Evolutionary conservation across 2,888 invertebrate species (phyloP), one percentile per base, ranked within the genome.

Genomic region (Amphipoea oculea): DNA sequence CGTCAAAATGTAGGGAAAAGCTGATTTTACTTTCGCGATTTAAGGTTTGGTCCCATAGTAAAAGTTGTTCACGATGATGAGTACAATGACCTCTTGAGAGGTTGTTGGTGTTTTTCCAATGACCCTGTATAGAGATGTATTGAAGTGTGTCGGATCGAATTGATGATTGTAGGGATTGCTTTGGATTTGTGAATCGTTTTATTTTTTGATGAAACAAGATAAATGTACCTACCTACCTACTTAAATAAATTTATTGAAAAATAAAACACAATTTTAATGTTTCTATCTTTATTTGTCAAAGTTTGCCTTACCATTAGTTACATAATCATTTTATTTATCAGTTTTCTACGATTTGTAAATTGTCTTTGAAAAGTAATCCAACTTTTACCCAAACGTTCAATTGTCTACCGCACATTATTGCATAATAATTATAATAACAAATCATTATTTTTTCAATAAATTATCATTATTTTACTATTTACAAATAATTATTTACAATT

Each of bases 261-360:
- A 91, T 86, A 88, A 94, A 93, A 93, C 85, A 82, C 69, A 57
- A 57, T 82, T 74, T 73, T 83, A 89, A 90, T 83, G 82, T 95
- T 94, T 92, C 95, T 96, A 96, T 95, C 92, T 96, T 96, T 96
- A 96, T 96, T 96, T 96, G 96, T 96, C 96, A 95, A 96, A 96
- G 91, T 95, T 95, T 92, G 88, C 91, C 95, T 95, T 96, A 89
- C 40, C 40, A 79, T 81, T 84, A 89, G 51, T 86, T 89, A 95
- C 89, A 84, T 85, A 88, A 89, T 86, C 89, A 91, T 89, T 86
- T 84, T 86, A 86, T 86, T 85, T 78, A 87, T 89, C 88, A 88
- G 85, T 89, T 83, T 85, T 90, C 92, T 93, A 93, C 88, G 68
- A 83, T 86, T 76, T 78, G 82, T 84, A 76, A 78, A 74, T 73